Evolutionary conservation across 2,113 vertebrate genomes (phyloP).

Genomic region (Oncorhynchus mykiss): DNA sequence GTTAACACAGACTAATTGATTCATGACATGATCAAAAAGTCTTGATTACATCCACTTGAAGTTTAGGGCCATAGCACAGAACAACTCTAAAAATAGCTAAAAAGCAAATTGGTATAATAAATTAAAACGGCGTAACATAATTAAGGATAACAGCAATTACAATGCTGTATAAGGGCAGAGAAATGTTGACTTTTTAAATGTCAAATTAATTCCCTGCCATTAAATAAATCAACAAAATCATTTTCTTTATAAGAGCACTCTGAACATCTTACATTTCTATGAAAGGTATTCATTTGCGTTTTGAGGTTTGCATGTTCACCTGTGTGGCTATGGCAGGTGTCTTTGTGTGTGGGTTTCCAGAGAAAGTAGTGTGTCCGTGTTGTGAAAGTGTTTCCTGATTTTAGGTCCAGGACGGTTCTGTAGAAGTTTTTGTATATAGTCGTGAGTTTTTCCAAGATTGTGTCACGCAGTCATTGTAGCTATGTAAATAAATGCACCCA

Average conservation of each 20-base stretch:
- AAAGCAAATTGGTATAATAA: slow-evolving; percentile 65
- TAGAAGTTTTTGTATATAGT: slow-evolving; percentile 82
- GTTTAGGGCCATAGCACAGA: slow-evolving; percentile 45
- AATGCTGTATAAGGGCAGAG: slow-evolving; percentile 53
- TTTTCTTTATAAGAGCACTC: slow-evolving; percentile 48
- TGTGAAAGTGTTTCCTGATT: slow-evolving; percentile 10
- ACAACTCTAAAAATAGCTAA: slow-evolving; percentile 35
- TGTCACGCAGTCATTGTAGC: slow-evolving; percentile 87
- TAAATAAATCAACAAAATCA: slow-evolving; percentile 52
- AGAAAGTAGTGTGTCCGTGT: slow-evolving; percentile 2
- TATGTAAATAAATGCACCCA: slow-evolving; percentile 67
- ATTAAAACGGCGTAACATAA: slow-evolving; percentile 66
- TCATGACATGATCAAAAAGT: slow-evolving; percentile 79
- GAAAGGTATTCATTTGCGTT: slow-evolving; percentile 47
- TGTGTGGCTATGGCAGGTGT: not conserved
- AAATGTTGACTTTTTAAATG: slow-evolving; percentile 52
- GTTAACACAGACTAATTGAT: slow-evolving; percentile 77
- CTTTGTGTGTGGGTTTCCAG: not conserved
- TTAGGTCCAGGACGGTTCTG: slow-evolving; percentile 76
- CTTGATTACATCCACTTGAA: slow-evolving; percentile 83
- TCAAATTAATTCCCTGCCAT: slow-evolving; percentile 51
- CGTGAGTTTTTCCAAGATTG: slow-evolving; percentile 85
- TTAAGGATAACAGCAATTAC: slow-evolving; percentile 61
- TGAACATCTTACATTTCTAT: slow-evolving; percentile 46
- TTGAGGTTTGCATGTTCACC: slow-evolving; percentile 40